Evolutionary conservation across 1,140 invertebrate genomes (phyloP).

Genomic region (Papilio polytes): DNA sequence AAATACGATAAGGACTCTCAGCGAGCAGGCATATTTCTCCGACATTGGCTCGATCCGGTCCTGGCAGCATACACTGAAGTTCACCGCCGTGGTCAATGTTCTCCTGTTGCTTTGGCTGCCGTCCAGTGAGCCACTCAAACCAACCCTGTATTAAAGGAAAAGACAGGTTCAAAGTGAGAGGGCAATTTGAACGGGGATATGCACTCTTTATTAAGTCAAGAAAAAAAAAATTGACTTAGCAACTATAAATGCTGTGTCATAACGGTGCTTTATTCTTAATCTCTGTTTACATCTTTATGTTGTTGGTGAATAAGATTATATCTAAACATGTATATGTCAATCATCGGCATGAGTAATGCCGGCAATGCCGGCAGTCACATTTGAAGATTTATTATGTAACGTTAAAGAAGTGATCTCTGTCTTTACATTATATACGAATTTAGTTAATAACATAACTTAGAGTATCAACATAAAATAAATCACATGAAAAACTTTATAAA

Average conservation of each 20-base stretch:
- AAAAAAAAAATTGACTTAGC: no score
- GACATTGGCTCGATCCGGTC: conserved; percentile 54
- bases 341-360: background rate
- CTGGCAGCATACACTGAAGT: conserved; percentile 70
- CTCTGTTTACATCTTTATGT: background rate
- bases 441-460: no score
- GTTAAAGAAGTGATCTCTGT: background rate
- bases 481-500: no score
- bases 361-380: background rate
- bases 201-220: no score
- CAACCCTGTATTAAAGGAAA: conserved; percentile 56
- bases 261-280: background rate
- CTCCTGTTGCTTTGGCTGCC: conserved; percentile 52
- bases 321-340: background rate
- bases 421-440: background rate
- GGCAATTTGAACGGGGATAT: no score
- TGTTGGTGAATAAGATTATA: background rate
- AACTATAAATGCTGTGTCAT: background rate
- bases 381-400: background rate
- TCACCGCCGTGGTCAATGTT: conserved; percentile 62
- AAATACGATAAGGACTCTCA: conserved; percentile 72
- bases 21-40: conserved; percentile 71
- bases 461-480: no score
- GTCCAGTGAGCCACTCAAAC: conserved; percentile 60
- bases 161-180: background rate